phyloP scores from a whole-genome alignment of 1,140 invertebrate species.

The Drosophila gunungcola region DNA sequence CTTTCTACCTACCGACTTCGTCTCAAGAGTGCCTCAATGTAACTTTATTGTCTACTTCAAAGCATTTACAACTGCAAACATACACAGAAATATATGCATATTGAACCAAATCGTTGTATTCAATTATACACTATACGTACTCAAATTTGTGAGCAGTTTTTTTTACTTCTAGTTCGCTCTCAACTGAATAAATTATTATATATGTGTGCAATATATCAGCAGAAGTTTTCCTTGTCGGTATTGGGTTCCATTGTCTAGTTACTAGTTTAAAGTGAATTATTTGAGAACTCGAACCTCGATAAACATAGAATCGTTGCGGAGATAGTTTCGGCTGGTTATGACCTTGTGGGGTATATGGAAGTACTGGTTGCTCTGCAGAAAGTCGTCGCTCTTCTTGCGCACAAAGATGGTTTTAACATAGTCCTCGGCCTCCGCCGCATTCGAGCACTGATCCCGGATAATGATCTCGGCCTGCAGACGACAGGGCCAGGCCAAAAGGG shows the following conservation, averaged over 20 bases:
- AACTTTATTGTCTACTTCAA: slow-evolving; percentile 33
- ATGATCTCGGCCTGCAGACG: slow-evolving; percentile 87
- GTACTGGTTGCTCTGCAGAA: slow-evolving; percentile 87
- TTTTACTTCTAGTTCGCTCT: slow-evolving; percentile 16
- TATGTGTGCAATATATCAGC: background rate
- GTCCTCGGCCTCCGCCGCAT: slow-evolving; percentile 85
- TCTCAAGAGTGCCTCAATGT: slow-evolving; percentile 34
- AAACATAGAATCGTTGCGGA: slow-evolving; percentile 88
- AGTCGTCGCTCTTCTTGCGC: slow-evolving; percentile 85
- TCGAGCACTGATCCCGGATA: slow-evolving; percentile 87
- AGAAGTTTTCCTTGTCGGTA: background rate
- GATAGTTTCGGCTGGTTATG: slow-evolving; percentile 88
- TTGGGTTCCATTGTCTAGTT: background rate
- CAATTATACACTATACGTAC: slow-evolving; percentile 15
- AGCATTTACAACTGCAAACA: slow-evolving; percentile 34
- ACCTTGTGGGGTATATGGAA: slow-evolving; percentile 90
- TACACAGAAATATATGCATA: slow-evolving; percentile 30
- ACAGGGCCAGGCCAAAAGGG: slow-evolving; percentile 89
- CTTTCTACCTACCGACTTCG: slow-evolving; percentile 8
- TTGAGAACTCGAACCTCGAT: slow-evolving; percentile 87
- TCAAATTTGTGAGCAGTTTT: slow-evolving; percentile 18
- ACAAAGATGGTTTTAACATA: slow-evolving; percentile 85
- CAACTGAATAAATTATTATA: slow-evolving; percentile 34
- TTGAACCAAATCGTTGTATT: slow-evolving; percentile 10
- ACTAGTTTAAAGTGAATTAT: slow-evolving; percentile 1